Evolutionary conservation across 2,797 vertebrate species (phyloP), one percentile per base, ranked within the genome.

Genomic region (Diplodus sargus): DNA sequence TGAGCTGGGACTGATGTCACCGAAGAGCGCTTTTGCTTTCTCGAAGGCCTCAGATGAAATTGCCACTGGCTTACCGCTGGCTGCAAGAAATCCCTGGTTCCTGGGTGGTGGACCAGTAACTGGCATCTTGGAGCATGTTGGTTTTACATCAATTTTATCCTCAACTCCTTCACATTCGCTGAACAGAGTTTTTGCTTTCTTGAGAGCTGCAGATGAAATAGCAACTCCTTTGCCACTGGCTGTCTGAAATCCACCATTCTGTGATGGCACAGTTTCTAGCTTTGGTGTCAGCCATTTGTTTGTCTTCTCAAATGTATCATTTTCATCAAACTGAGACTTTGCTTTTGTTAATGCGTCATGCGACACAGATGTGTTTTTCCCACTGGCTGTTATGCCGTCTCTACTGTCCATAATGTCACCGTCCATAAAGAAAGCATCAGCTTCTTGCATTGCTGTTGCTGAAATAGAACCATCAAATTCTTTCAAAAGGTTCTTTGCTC

Each of bases 211-310:
- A 78, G 94, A 87, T 79, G 96, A 97, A 80, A 97, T 20, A 0
- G 67, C 17, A 11, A 96, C 92, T 22, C 74, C 85, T 87, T 96
- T 97, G 47, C 95, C 96, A 87, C 94, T 94, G 76, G 96, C 96
- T 52, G 78, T 91, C 62, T 90, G 82, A 90, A 93, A 93, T 56
- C 87, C 90, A 52, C 16, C 3, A 0, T 14, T 80, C 13, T 63
- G 73, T 48, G 49, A 92, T 89, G 70, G 79, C 92, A 90, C 93
- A 93, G 12, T 87, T 87, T 92, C 68, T 59, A 42, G n/a, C n/a
- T 62, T 76, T 25, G 73, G 74, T 72, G 68, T 70, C 88, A 87
- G 89, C 18, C 52, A 57, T 64, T 67, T 56, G 30, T 52, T 70
- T 52, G 52, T n/a, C 69, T 72, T 71, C 18, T 81, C 85, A 84